Evolutionary conservation across 2,888 invertebrate species (phyloP).

Genomic region (Chouioia cunea): DNA sequence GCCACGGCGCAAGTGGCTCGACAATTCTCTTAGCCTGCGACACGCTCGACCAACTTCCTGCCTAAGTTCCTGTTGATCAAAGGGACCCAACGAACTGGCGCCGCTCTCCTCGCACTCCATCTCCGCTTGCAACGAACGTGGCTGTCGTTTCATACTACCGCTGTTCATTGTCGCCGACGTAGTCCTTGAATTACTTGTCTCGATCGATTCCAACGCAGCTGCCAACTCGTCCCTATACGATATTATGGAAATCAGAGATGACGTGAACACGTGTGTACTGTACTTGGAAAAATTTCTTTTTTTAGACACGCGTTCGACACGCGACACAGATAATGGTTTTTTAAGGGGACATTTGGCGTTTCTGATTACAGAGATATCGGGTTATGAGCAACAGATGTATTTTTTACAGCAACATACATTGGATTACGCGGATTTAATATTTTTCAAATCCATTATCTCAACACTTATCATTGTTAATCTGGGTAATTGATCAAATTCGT

Average conservation of each 20-base stretch:
- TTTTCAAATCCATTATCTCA: too few relatives aligned
- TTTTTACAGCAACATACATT: too few relatives aligned
- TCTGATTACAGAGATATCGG: too few relatives aligned
- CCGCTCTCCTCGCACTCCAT: constrained; percentile 85
- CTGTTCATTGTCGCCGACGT: background rate
- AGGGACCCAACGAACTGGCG: constrained; percentile 69
- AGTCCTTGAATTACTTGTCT: constrained; percentile 32
- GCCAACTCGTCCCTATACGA: constrained; percentile 61
- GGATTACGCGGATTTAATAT: too few relatives aligned
- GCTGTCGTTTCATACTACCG: constrained; percentile 47
- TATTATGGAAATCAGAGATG: background rate
- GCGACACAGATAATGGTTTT: too few relatives aligned
- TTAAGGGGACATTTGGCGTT: too few relatives aligned
- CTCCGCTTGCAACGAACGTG: constrained; percentile 88
- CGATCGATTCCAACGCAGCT: constrained; percentile 67
- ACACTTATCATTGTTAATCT: too few relatives aligned
- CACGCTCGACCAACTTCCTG: constrained; percentile 71
- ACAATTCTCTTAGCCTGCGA: constrained; percentile 80
- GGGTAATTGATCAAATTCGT: too few relatives aligned
- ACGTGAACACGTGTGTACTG: background rate
- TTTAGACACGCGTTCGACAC: background rate
- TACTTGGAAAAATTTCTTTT: background rate
- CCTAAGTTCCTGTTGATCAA: constrained; percentile 52
- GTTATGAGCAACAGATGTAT: too few relatives aligned
- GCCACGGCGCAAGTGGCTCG: constrained; percentile 81